Evolutionary conservation across 2,888 invertebrate genomes (phyloP).

Genomic region (Sussaba pulchella): DNA sequence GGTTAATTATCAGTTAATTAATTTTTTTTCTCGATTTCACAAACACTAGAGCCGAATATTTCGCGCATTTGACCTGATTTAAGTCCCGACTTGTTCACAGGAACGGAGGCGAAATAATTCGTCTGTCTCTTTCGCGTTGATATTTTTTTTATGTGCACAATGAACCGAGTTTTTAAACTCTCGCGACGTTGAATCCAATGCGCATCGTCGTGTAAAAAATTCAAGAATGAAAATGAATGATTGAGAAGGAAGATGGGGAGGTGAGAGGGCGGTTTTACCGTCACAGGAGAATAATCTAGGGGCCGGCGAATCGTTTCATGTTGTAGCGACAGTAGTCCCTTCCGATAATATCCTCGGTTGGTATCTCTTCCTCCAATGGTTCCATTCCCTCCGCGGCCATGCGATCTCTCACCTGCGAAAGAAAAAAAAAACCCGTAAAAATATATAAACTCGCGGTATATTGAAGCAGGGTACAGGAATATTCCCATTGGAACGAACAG

Average conservation of each 20-base stretch:
- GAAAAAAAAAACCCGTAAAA: constrained; percentile 64
- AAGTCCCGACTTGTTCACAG: neutral
- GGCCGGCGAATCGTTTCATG: constrained; percentile 73
- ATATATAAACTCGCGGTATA: constrained; percentile 11
- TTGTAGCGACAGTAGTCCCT: constrained; percentile 86
- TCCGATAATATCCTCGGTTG: constrained; percentile 86
- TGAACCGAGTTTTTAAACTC: constrained; percentile 8
- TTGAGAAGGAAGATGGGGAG: constrained; percentile 39
- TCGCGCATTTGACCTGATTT: constrained; percentile 42
- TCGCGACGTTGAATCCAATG: constrained; percentile 44
- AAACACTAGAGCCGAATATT: constrained; percentile 26
- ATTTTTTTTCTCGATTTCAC: constrained; percentile 21
- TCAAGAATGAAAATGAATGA: constrained; percentile 62
- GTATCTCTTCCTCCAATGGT: constrained; percentile 87
- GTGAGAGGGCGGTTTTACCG: neutral
- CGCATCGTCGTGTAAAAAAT: constrained; percentile 65
- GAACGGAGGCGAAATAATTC: neutral
- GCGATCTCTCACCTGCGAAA: constrained; percentile 86
- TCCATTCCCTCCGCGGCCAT: constrained; percentile 86
- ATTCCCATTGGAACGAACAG: neutral
- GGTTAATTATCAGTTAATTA: constrained; percentile 56
- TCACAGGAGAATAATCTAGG: constrained; percentile 30
- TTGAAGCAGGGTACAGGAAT: neutral
- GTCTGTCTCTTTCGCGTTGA: constrained; percentile 8
- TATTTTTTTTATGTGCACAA: neutral